Evolutionary conservation across 2,888 invertebrate genomes (phyloP), one percentile per base, ranked within the genome.

Genomic region (Parascotia fuliginaria): DNA sequence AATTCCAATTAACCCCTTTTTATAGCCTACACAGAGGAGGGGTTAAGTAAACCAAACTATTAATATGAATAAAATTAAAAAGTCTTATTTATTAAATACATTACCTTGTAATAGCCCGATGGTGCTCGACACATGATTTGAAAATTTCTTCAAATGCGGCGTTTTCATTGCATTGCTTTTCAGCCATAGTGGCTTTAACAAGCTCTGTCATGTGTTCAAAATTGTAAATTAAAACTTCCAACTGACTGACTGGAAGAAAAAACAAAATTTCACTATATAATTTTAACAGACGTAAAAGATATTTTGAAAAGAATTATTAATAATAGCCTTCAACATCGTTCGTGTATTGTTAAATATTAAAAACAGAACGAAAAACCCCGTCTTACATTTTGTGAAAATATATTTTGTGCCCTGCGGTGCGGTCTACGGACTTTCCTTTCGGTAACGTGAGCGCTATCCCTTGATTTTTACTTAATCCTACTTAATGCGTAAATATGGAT

Each of bases 161-260:
- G 41, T 79, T 73, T 67, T 70, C 71, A 52, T 66, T 65, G 51
- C 75, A 78, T 11, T 63, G 63, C 51, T 37, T 74, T 68, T 78
- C 72, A 63, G 41, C 44, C 31, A 55, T 73, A 29, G 62, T 65
- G 9, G 48, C 47, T 57, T 75, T 76, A 61, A 80, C 64, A 48
- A 78, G 65, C 37, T 70, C 66, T 64, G 78, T 75, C 69, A 85
- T 82, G 70, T 85, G 80, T 73, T 80, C 71, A 54, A 85, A 70
- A 60, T 81, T 84, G 64, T 78, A 70, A 67, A 79, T 79, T 77
- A 85, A 74, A 70, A 84, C 67, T 55, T 85, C 80, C 73, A 83
- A 79, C 75, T 85, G 83, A 55, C 80, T 74, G 51, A 74, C 85
- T 83, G 73, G 33, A 80, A 75, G 54, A 44, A 49, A 67, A 65